Evolutionary conservation across 1,140 invertebrate genomes (phyloP), one percentile per base, ranked within the genome.

Genomic region (Drosophila fuyamai): DNA sequence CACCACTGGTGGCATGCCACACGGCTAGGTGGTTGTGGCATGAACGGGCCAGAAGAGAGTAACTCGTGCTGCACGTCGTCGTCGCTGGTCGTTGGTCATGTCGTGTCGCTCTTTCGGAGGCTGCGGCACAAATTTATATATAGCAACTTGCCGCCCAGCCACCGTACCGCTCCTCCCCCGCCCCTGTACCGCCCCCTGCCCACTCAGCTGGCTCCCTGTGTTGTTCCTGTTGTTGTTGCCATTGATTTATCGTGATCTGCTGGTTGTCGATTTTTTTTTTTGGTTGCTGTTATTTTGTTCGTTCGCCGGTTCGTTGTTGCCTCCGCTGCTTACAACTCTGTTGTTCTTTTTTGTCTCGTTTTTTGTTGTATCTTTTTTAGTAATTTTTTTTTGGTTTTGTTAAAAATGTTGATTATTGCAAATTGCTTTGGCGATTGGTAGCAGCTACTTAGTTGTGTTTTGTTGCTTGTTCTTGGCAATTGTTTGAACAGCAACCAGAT

Each of bases 341-440:
- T 73, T 70, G 66, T 74, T 80, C 68, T 65, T 68, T 50, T 63
- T 35, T 51, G 41, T 58, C 35, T 51, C 50, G 51, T 54, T 61
- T 61, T 55, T 72, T 61, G 18, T 70, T 55, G 41, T 66, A 53
- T 53, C 46, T 74, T 65, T 61, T 60, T 62, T 68, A 65, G 53
- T 58, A 43, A 63, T 65, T 53, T 46, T 51, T 67, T 55, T 67
- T 57, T 12, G 57, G 43, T 77, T 85, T 84, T 85, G 73, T 73
- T 76, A 88, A 86, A 82, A 88, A 88, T 89, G 84, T 88, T 88
- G 84, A 88, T 88, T 89, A 88, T 89, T 88, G 84, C 84, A 88
- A 88, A 88, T 88, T 88, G 84, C 85, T 88, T 84, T 89, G 84
- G 84, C 84, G 73, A 89, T 88, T 88, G 84, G 84, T 81, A 89